These are phyloP conservation scores for Cosmorhoe ocellata DNA, from an alignment of 2,888 invertebrate genomes.

Conservation along the genomic window DNA sequence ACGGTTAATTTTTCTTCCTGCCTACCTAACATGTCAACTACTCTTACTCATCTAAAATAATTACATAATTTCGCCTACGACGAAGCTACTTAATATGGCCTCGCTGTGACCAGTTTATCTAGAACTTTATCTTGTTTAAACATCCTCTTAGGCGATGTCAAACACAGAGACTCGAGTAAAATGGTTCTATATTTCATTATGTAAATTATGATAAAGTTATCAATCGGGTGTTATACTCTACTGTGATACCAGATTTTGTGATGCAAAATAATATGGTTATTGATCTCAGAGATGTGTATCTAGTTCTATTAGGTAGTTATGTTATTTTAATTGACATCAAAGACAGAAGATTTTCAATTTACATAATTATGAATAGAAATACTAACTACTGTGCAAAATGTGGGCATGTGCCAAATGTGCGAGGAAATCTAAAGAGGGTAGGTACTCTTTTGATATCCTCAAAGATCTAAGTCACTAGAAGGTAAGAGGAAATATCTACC, in stretches of 20 bases:
- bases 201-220: slow-evolving; percentile 21
- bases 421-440: too few relatives aligned
- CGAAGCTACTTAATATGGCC: slow-evolving; percentile 26
- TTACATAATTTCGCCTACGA: slow-evolving; percentile 18
- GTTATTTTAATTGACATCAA: too few relatives aligned
- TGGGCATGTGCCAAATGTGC: too few relatives aligned
- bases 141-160: not conserved
- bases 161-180: slow-evolving; percentile 1
- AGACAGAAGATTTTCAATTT: too few relatives aligned
- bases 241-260: not conserved
- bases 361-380: too few relatives aligned
- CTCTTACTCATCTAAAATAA: slow-evolving; percentile 8
- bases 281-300: too few relatives aligned
- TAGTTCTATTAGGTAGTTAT: too few relatives aligned
- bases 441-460: too few relatives aligned
- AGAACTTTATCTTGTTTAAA: slow-evolving; percentile 9
- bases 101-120: slow-evolving; percentile 20
- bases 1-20: not conserved
- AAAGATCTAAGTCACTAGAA: too few relatives aligned
- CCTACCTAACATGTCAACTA: slow-evolving; percentile 16
- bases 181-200: slow-evolving; percentile 15
- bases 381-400: too few relatives aligned
- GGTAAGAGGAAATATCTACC: too few relatives aligned
- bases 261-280: not conserved
- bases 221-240: slow-evolving; percentile 9